phyloP scores from a whole-genome alignment of 1,140 invertebrate genomes.

The Sycobia sp. region DNA sequence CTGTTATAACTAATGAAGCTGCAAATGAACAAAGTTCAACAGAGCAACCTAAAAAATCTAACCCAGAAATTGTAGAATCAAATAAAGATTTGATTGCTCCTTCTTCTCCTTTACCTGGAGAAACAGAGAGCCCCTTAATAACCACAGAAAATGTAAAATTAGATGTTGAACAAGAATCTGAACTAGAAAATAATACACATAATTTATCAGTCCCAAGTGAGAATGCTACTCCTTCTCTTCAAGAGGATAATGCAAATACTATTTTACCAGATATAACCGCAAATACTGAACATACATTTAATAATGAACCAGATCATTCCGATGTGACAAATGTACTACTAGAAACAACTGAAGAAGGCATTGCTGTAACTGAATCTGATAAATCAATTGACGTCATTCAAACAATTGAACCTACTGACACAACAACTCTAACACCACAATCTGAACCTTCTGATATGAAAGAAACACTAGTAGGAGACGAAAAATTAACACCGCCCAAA shows the following conservation, averaged over 20 bases:
- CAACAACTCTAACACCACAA: not conserved
- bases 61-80: conserved; percentile 36
- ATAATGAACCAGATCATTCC: conserved; percentile 28
- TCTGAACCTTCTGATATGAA: too few relatives aligned
- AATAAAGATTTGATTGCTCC: conserved; percentile 11
- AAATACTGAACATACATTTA: conserved; percentile 19
- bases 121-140: conserved; percentile 25
- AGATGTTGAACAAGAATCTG: not conserved
- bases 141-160: conserved; percentile 9
- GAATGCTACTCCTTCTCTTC: conserved; percentile 5
- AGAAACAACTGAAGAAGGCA: not conserved
- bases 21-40: not conserved
- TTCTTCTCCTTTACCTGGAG: conserved; percentile 1
- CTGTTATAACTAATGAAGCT: conserved; percentile 14
- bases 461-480: not conserved
- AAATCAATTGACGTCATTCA: conserved; percentile 30
- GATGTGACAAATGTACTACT: conserved; percentile 12
- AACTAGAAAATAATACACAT: not conserved
- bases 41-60: conserved; percentile 24
- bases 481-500: conserved; percentile 2
- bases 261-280: too few relatives aligned
- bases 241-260: conserved; percentile 23
- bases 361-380: not conserved
- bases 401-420: conserved; percentile 27
- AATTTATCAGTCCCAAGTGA: not conserved